Percentiles rank a stretch among this genome's conserved stretches.
These are phyloP conservation scores for Argyresthia albistria DNA, from an alignment of 2,888 invertebrate genomes.

Conservation along the genomic window DNA sequence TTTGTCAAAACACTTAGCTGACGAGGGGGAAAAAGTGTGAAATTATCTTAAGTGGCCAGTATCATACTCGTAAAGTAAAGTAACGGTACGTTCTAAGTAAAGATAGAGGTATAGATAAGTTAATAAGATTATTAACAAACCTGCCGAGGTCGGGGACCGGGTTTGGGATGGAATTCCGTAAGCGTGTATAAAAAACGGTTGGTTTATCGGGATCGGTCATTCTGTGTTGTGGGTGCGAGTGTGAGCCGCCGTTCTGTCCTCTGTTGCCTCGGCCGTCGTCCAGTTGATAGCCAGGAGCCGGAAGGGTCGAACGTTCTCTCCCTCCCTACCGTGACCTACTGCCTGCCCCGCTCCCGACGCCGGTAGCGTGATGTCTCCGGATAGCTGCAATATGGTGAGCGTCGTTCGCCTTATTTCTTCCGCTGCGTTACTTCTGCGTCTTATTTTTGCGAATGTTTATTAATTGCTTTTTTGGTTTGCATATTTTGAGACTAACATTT, in stretches of 20 bases:
- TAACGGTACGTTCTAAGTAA: constrained; percentile 68
- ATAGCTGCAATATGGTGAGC: background rate
- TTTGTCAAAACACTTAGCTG: constrained; percentile 50
- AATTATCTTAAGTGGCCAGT: constrained; percentile 64
- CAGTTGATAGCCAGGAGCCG: no score
- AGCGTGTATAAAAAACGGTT: constrained; percentile 67
- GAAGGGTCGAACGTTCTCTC: no score
- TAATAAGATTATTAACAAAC: constrained; percentile 71
- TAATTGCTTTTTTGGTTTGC: no score
- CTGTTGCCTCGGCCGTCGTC: no score
- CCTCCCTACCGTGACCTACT: background rate
- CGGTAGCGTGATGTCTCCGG: background rate
- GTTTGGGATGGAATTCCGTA: constrained; percentile 60
- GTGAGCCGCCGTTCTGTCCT: constrained; percentile 15
- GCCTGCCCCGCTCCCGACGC: background rate
- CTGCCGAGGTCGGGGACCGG: constrained; percentile 62
- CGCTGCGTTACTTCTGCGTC: no score
- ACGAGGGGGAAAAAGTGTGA: constrained; percentile 53
- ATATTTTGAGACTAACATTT: no score
- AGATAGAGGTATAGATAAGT: constrained; percentile 68
- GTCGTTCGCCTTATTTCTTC: background rate
- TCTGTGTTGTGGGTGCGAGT: constrained; percentile 56
- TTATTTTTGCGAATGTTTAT: no score
- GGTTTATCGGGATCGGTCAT: constrained; percentile 60
- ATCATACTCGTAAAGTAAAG: constrained; percentile 54